phyloP scores from a whole-genome alignment of 2,797 vertebrate genomes.

The Clarias laeviceps region DNA sequence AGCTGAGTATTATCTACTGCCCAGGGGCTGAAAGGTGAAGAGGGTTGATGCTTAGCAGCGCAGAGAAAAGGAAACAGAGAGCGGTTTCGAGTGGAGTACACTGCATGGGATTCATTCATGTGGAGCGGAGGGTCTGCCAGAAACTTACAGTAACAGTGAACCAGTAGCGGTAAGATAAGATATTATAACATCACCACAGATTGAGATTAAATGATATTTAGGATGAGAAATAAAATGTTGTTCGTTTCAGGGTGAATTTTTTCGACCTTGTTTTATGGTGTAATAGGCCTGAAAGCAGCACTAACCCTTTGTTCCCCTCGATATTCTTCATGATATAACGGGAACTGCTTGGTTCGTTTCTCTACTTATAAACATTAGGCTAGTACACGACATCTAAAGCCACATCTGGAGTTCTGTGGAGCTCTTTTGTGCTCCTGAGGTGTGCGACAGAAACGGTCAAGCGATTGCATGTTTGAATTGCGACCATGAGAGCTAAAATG shows the following conservation, averaged over 20 bases:
- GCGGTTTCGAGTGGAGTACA: slow-evolving; percentile 24
- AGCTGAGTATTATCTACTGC: slow-evolving; percentile 40
- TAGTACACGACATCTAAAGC: neutral
- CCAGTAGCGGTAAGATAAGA: slow-evolving; percentile 12
- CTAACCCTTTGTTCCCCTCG: neutral
- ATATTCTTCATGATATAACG: neutral
- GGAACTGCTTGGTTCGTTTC: neutral
- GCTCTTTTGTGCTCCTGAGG: neutral
- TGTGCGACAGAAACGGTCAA: neutral
- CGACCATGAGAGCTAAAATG: neutral
- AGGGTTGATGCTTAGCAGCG: slow-evolving; percentile 37
- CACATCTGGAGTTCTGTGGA: neutral
- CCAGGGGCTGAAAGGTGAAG: slow-evolving; percentile 40
- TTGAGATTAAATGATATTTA: neutral
- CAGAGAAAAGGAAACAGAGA: slow-evolving; percentile 25
- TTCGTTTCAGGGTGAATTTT: neutral
- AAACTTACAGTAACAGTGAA: neutral
- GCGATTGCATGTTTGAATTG: neutral
- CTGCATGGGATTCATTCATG: slow-evolving; percentile 1
- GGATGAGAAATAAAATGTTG: neutral
- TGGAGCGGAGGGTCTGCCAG: neutral
- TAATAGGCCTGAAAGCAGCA: neutral
- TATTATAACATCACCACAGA: neutral
- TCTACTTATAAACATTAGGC: neutral
- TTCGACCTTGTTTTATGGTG: neutral